Conservation (phyloP, 2,797 vertebrate species). For the Siniperca undulata region DNA sequence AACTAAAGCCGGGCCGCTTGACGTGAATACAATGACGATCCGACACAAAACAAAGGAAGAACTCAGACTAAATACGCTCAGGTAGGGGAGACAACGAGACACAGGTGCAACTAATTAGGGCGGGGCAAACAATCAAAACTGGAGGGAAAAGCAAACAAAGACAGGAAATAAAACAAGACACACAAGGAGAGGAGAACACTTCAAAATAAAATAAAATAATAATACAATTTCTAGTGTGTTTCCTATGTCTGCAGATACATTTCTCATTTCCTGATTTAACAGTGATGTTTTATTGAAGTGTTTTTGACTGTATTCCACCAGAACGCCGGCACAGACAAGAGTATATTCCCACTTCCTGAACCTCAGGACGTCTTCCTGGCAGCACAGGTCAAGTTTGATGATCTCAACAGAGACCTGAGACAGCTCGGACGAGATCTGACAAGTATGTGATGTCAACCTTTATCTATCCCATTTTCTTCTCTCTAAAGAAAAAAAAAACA, state of each 20-base stretch:
- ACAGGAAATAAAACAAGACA: no score
- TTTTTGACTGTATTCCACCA: constrained; percentile 66
- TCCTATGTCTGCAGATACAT: neutral
- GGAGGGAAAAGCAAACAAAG: no score
- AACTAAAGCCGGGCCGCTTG: no score
- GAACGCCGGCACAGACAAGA: constrained; percentile 93
- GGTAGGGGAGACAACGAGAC: no score
- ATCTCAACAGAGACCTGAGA: constrained; percentile 91
- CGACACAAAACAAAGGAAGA: no score
- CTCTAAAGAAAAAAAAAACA: neutral
- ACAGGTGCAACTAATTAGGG: no score
- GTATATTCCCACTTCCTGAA: constrained; percentile 93
- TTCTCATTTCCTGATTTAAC: neutral
- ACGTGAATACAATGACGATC: no score
- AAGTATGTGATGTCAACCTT: constrained; percentile 82
- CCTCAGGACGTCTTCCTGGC: constrained; percentile 95
- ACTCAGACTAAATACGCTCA: no score
- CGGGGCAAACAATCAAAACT: no score
- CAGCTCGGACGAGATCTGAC: constrained; percentile 91
- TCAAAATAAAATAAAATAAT: no score
- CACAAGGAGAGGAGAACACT: no score
- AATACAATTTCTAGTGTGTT: neutral
- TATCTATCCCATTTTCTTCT: neutral
- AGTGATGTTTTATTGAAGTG: constrained; percentile 5
- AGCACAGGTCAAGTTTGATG: constrained; percentile 96